These are phyloP conservation scores for Zygaena filipendulae DNA, from an alignment of 2,888 invertebrate species.

Conservation along the genomic window DNA sequence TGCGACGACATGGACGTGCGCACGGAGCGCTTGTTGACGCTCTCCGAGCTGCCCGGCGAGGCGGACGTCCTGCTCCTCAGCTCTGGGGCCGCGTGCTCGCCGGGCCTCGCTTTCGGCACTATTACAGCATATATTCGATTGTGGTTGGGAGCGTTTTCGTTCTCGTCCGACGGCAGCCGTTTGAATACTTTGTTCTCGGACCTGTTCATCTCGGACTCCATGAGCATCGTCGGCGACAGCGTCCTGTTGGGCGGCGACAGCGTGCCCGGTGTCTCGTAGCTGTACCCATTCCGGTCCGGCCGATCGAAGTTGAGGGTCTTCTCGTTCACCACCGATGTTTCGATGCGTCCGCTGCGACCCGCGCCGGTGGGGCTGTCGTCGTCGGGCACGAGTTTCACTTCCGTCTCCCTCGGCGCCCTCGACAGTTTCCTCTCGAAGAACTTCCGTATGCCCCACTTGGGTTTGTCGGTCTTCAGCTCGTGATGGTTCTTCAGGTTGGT, in stretches of 20 bases:
- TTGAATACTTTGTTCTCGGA: conserved; percentile 57
- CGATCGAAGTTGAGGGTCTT: conserved; percentile 37
- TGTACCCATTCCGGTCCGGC: conserved; percentile 36
- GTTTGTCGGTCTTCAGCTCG: conserved; percentile 40
- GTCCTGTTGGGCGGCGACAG: conserved; percentile 59
- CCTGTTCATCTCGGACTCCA: conserved; percentile 33
- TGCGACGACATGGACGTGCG: conserved; percentile 44
- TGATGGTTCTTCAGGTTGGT: conserved; percentile 53
- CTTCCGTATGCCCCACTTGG: conserved; percentile 48
- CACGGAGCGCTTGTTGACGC: conserved; percentile 37
- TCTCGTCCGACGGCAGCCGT: conserved; percentile 40
- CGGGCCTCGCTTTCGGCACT: conserved; percentile 48
- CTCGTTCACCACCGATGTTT: conserved; percentile 38
- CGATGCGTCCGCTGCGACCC: conserved; percentile 26
- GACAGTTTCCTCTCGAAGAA: conserved; percentile 48
- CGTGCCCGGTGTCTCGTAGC: conserved; percentile 47
- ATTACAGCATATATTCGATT: conserved; percentile 60
- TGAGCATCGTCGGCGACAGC: conserved; percentile 52
- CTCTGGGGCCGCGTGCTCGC: conserved; percentile 25
- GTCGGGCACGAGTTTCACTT: conserved; percentile 63
- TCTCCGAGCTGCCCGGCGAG: conserved; percentile 38
- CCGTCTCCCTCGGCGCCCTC: conserved; percentile 51
- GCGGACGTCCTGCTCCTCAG: conserved; percentile 26
- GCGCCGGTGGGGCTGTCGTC: conserved; percentile 18
- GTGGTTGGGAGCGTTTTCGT: conserved; percentile 23